These are phyloP conservation scores for Philereme transversata DNA, from an alignment of 2,888 invertebrate genomes.

Conservation along the genomic window DNA sequence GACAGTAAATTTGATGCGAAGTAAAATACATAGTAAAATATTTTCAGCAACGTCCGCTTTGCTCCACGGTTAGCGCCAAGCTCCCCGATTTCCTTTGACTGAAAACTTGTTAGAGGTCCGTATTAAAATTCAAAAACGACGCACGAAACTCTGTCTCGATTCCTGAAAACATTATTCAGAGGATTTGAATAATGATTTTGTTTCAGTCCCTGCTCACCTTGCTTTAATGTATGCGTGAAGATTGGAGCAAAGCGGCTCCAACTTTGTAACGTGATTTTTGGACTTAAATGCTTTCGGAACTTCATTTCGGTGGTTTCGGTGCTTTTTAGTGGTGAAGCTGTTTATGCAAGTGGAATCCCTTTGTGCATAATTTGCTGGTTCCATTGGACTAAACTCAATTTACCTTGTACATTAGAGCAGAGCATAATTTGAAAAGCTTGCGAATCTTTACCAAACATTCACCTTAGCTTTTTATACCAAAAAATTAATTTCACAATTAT, in stretches of 20 bases:
- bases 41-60: conserved; percentile 44
- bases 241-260: conserved; percentile 55
- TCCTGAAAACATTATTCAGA: conserved; percentile 82
- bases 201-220: conserved; percentile 70
- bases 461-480: neutral
- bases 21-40: too few species aligned
- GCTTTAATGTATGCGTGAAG: conserved; percentile 77
- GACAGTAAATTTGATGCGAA: too few species aligned
- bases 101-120: conserved; percentile 80
- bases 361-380: conserved; percentile 41
- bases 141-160: conserved; percentile 76
- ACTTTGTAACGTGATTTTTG: conserved; percentile 80
- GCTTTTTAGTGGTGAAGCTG: conserved; percentile 52
- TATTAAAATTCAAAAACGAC: conserved; percentile 84
- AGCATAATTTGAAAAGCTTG: conserved; percentile 13
- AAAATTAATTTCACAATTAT: too few species aligned
- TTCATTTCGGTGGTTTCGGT: conserved; percentile 66
- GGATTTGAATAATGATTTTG: conserved; percentile 83
- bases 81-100: conserved; percentile 80
- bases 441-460: neutral
- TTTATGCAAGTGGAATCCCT: conserved; percentile 51
- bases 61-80: conserved; percentile 48
- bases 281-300: conserved; percentile 79
- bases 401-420: conserved; percentile 22
- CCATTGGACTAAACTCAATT: conserved; percentile 30